Conservation (phyloP, 2,888 invertebrate species). For the Acanthacorydalis orientalis region DNA sequence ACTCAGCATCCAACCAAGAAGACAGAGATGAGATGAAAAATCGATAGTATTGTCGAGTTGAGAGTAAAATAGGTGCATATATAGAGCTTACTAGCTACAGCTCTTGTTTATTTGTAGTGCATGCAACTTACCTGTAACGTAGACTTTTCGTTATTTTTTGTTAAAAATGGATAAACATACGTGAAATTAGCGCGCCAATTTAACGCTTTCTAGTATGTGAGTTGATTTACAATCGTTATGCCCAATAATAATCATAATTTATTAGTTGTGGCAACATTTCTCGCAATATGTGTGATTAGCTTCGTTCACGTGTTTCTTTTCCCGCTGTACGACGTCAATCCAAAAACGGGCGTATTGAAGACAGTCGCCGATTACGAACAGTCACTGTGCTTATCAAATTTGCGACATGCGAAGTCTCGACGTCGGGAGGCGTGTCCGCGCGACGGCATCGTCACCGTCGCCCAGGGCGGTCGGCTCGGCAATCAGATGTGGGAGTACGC, state of each 20-base stretch:
- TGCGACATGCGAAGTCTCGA: slow-evolving; percentile 24
- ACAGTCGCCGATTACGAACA: slow-evolving; percentile 35
- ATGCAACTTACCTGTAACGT: too few species aligned
- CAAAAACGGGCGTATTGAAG: slow-evolving; percentile 24
- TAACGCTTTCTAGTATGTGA: too few species aligned
- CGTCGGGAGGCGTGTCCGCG: slow-evolving; percentile 21
- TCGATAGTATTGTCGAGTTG: neutral
- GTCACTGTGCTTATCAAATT: slow-evolving; percentile 31
- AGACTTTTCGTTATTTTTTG: too few species aligned
- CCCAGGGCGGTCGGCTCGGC: slow-evolving; percentile 27
- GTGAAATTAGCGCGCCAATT: too few species aligned
- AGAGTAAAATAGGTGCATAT: neutral
- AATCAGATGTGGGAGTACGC: slow-evolving; percentile 36
- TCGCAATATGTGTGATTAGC: slow-evolving; percentile 37
- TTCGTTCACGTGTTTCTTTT: slow-evolving; percentile 41
- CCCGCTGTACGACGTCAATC: slow-evolving; percentile 31
- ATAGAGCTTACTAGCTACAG: too few species aligned
- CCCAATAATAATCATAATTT: slow-evolving; percentile 18
- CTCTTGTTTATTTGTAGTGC: too few species aligned
- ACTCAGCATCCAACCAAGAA: slow-evolving; percentile 1
- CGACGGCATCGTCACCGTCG: slow-evolving; percentile 29
- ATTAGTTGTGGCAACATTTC: slow-evolving; percentile 36
- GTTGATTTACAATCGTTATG: too few species aligned
- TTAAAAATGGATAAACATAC: too few species aligned
- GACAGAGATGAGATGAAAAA: slow-evolving; percentile 4